Evolutionary conservation across 2,888 invertebrate genomes (phyloP).

Genomic region (Drosophila flavopinicola): DNA sequence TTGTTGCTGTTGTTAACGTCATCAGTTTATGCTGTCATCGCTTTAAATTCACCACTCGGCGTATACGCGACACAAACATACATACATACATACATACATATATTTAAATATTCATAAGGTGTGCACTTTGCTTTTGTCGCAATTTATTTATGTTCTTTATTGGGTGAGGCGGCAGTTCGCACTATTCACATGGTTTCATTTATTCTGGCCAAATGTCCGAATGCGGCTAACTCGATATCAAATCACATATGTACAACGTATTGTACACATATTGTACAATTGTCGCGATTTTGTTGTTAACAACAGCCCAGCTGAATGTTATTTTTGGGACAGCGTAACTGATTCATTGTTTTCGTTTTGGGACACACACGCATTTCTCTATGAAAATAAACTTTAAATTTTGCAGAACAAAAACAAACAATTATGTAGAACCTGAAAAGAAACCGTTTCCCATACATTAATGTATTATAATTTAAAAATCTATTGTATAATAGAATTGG

Average conservation of each 20-base stretch:
- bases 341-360: constrained; percentile 1
- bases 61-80: constrained; percentile 2
- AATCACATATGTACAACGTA: constrained; percentile 21
- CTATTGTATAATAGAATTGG: too few relatives aligned
- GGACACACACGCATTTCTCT: neutral
- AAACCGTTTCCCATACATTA: too few relatives aligned
- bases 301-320: constrained; percentile 1
- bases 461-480: too few relatives aligned
- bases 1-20: constrained; percentile 60
- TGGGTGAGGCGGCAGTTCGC: constrained; percentile 52
- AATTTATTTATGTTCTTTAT: constrained; percentile 70
- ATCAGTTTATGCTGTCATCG: constrained; percentile 79
- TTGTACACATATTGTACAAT: constrained; percentile 6
- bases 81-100: constrained; percentile 13
- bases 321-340: neutral
- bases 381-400: neutral
- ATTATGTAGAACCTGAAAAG: too few relatives aligned
- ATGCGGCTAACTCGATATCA: constrained; percentile 21
- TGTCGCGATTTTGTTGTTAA: constrained; percentile 15
- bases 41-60: constrained; percentile 69
- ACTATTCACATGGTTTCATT: constrained; percentile 39
- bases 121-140: constrained; percentile 73
- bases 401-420: too few relatives aligned
- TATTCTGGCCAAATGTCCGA: constrained; percentile 21
- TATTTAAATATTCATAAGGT: constrained; percentile 80